Evolutionary conservation across 2,888 invertebrate species (phyloP), one percentile per base, ranked within the genome.

Genomic region (Cataglyphis albicans): DNA sequence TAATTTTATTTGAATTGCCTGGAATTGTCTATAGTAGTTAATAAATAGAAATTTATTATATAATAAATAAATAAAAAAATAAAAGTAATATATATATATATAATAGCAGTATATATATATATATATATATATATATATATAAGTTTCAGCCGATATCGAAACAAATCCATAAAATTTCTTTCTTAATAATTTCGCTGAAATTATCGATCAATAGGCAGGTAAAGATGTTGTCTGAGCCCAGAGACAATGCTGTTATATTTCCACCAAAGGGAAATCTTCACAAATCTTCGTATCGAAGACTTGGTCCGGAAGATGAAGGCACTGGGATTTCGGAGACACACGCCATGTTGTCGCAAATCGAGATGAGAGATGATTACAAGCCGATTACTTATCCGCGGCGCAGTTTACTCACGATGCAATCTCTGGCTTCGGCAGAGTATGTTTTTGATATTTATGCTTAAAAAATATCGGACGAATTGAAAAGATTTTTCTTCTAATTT

Each of bases 251-350:
- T 10, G 63, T 88, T 0, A 83, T 91, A 21, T 88, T 87, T 55
- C 91, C 92, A 65, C 88, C 89, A 0, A 70, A 86, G 12, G 90
- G 90, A 38, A 86, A 86, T 78, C 87, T 91, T 29, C 87, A 87
- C 5, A 57, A 52, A 44, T 88, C 93, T 5, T 87, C 92, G 0
- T 92, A 92, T 68, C 83, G 70, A 32, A 87, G 89, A 82, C 73
- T 93, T 1, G 92, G 92, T 0, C 48, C 81, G 0, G 80, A 82
- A 6, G 64, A 84, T 5, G 82, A 68, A 6, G 64, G 67, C 5
- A 87, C 84, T 25, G 87, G 91, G 67, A 82, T 90, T 65, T 89
- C 93, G 0, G 92, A 91, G 59, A 92, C 92, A 0, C 88, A 83
- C 0, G 87, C 86, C 7, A 89, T 90, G 89, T 72, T 91, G 18